Conservation (phyloP, 2,888 invertebrate genomes). For the Orchesellides sinensis region DNA sequence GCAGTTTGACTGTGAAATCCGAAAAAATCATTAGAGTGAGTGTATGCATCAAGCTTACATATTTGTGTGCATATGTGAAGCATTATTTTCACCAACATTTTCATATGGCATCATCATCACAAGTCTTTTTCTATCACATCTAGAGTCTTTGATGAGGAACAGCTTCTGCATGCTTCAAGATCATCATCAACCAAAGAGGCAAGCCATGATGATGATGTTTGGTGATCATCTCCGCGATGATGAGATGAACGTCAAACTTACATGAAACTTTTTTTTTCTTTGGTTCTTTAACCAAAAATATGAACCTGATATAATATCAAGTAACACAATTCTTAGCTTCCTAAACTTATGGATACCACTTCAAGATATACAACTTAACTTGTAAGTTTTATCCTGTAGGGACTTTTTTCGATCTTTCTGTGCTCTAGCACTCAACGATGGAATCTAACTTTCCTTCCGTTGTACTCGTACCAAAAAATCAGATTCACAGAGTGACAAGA, state of each 20-base stretch:
- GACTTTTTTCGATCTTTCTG: not conserved
- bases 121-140: not conserved
- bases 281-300: not conserved
- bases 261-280: slow-evolving; percentile 2
- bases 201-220: not conserved
- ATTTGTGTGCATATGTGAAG: not conserved
- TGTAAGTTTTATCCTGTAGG: not conserved
- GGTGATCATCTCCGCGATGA: not conserved
- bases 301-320: not conserved
- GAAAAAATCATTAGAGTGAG: not conserved
- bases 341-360: not conserved
- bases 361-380: not conserved
- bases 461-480: slow-evolving; percentile 17
- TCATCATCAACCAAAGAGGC: not conserved
- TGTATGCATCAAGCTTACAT: not conserved
- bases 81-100: slow-evolving; percentile 1
- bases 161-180: not conserved
- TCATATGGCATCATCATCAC: not conserved
- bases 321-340: no score
- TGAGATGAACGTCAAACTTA: slow-evolving; percentile 4
- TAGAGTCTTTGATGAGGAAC: not conserved
- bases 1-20: slow-evolving; percentile 4
- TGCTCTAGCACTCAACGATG: not conserved
- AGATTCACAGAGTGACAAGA: slow-evolving; percentile 9
- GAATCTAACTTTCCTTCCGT: not conserved